Conservation (phyloP, 1,140 invertebrate genomes). For the Ectropis grisescens region DNA sequence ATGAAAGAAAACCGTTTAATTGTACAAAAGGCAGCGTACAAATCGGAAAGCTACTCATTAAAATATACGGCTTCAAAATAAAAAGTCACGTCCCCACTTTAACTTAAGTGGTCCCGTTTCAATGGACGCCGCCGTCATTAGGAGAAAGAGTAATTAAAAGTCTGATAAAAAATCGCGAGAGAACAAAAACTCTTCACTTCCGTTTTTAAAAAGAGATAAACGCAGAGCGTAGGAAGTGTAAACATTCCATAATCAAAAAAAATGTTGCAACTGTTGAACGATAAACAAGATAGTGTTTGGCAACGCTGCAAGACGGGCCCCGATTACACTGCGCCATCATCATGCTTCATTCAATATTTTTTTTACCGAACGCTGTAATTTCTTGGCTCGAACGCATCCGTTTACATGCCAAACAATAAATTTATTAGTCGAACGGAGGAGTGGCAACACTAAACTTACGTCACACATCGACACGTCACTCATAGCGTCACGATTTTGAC, state of each 20-base stretch:
- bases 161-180: slow-evolving; percentile 38
- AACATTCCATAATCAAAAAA: slow-evolving; percentile 43
- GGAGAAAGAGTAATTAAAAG: slow-evolving; percentile 60
- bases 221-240: slow-evolving; percentile 16
- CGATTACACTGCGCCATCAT: slow-evolving; percentile 59
- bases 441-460: slow-evolving; percentile 50
- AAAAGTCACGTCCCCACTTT: slow-evolving; percentile 49
- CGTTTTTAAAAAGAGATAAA: slow-evolving; percentile 4
- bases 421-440: slow-evolving; percentile 65
- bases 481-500: slow-evolving; percentile 44
- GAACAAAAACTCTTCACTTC: slow-evolving; percentile 7
- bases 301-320: slow-evolving; percentile 38
- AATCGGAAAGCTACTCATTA: slow-evolving; percentile 25
- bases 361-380: slow-evolving; percentile 66
- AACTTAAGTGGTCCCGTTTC: slow-evolving; percentile 41
- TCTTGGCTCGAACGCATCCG: slow-evolving; percentile 69
- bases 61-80: slow-evolving; percentile 29
- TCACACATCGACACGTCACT: slow-evolving; percentile 54
- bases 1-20: too few relatives aligned
- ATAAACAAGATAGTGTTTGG: slow-evolving; percentile 56
- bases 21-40: too few relatives aligned
- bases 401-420: slow-evolving; percentile 70
- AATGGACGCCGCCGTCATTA: slow-evolving; percentile 51
- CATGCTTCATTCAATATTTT: slow-evolving; percentile 66
- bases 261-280: slow-evolving; percentile 43